Evolutionary conservation across 2,113 vertebrate species (phyloP).

Genomic region (Psittacula cyanocephala): DNA sequence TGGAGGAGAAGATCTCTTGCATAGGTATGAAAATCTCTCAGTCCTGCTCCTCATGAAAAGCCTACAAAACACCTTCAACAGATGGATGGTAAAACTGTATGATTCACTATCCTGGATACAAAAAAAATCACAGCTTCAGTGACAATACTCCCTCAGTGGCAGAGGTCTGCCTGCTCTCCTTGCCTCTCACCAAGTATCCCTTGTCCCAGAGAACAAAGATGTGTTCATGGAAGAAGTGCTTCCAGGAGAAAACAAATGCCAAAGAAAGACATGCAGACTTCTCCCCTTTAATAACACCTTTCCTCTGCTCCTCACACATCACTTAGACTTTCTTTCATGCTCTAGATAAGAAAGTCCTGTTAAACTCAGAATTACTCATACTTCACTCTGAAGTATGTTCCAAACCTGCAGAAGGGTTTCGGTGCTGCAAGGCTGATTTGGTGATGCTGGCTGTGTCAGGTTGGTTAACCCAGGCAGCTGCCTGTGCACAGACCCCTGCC

Average conservation of each 20-base stretch:
- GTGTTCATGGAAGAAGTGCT: not conserved
- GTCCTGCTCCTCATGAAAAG: not conserved
- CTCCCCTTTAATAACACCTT: not conserved
- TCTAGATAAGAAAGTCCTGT: not conserved
- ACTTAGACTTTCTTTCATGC: not conserved
- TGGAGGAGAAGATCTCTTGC: not conserved
- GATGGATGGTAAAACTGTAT: not conserved
- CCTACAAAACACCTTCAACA: not conserved
- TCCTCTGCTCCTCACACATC: not conserved
- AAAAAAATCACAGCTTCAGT: not conserved
- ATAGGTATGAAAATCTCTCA: not conserved
- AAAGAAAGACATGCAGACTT: not conserved
- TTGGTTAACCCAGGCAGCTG: not conserved
- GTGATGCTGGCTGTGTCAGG: not conserved
- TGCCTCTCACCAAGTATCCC: not conserved
- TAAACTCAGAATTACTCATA: not conserved
- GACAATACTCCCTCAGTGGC: not conserved
- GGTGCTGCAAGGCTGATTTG: not conserved
- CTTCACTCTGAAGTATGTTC: not conserved
- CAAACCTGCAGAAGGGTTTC: not conserved
- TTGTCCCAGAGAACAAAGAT: not conserved
- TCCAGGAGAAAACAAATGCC: not conserved
- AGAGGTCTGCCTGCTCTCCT: not conserved
- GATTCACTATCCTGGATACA: not conserved
- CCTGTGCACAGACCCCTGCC: not conserved